Evolutionary conservation across 2,797 vertebrate species (phyloP), one percentile per base, ranked within the genome.

Genomic region (Rhynchotus rufescens): DNA sequence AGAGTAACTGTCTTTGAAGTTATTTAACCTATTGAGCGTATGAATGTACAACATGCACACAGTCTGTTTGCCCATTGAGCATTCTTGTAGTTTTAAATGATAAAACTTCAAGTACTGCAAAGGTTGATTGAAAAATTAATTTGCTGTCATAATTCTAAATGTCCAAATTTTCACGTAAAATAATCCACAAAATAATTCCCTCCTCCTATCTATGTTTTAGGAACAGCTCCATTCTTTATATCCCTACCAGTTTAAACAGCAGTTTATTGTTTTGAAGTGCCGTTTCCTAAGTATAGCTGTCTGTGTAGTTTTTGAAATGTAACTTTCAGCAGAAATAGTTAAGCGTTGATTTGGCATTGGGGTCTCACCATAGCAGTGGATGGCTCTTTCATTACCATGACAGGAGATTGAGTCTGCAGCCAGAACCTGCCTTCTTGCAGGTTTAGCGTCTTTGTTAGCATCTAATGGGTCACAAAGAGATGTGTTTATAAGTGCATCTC

Each of bases 1-100:
- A 85, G 62, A 86, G 67, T 84, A 76, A 84, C 85, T 71, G 67
- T 92, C 74, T 96, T 95, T 95, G 92, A 94, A 84, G 85, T 91
- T 84, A 86, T 92, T 84, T 67, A 80, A 61, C 42, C 89, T 92
- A 76, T 40, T 90, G 49, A 60, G 86, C 71, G 87, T 73, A 40
- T 51, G 65, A 91, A 90, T 81, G 60, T 84, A 54, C 45, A 93
- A 90, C 54, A 93, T 77, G 57, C 61, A 71, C 1, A 5, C 17
- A 49, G 44, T 72, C 44, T 82, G n/a, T 71, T 88, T 14, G 0
- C 34, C 15, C 38, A 77, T 88, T 88, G 75, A 92, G 32, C 30
- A 82, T 45, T 81, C 68, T 28, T 81, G 16, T 66, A 61, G 59
- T 62, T 88, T 82, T 68, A 84, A 72, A 60, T 40, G 10, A 84